Conservation (phyloP, 2,113 vertebrate genomes). For the Sturnira hondurensis region DNA sequence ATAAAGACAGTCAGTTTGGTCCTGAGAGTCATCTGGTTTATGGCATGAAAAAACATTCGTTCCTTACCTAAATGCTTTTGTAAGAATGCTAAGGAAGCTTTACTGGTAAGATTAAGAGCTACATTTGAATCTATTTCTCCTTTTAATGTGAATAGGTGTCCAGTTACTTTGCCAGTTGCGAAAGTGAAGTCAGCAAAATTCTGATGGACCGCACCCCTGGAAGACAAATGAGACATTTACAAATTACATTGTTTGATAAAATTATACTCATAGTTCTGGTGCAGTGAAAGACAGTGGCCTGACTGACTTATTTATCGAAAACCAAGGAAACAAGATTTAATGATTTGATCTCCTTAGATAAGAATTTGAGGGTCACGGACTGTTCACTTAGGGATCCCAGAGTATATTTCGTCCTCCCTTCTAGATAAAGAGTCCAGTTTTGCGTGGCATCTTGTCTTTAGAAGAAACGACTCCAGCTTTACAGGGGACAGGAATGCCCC, state of each 20-base stretch:
- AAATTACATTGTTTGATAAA: background rate
- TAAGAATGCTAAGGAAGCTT: conserved; percentile 94
- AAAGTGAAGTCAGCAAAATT: conserved; percentile 98
- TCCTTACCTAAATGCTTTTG: conserved; percentile 93
- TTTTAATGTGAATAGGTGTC: conserved; percentile 87
- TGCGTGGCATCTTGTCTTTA: background rate
- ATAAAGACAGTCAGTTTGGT: background rate
- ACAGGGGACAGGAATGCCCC: background rate
- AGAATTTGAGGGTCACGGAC: background rate
- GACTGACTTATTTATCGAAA: background rate
- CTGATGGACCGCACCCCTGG: conserved; percentile 94
- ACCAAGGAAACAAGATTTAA: background rate
- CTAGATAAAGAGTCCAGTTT: background rate
- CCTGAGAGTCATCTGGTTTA: background rate
- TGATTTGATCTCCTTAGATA: background rate
- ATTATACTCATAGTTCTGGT: background rate
- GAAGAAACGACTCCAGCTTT: background rate
- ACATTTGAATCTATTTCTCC: conserved; percentile 90
- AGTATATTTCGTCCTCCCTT: background rate
- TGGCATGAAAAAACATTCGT: background rate
- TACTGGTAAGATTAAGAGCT: conserved; percentile 90
- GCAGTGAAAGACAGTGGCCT: background rate
- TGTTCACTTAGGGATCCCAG: background rate
- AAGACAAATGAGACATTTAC: conserved; percentile 24
- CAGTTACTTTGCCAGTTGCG: conserved; percentile 85